Conservation (phyloP, 2,888 invertebrate genomes). For the Pristionchus maxplancki region DNA sequence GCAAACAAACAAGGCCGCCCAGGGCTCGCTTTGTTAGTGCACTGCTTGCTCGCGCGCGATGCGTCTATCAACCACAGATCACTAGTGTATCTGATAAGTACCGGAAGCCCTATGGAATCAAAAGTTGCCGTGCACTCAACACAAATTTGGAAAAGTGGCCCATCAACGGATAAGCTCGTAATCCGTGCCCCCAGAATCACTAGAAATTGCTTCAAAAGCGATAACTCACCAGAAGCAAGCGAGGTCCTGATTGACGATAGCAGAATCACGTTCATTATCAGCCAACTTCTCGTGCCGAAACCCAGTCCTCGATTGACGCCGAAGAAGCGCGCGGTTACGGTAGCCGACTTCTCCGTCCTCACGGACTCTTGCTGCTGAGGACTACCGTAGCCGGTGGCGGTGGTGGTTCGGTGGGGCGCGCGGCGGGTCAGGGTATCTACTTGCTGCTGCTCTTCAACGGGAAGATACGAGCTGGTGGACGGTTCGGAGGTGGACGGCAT, state of each 20-base stretch:
- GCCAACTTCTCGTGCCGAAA: not conserved
- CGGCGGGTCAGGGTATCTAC: not conserved
- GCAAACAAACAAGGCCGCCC: not conserved
- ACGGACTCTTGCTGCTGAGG: not conserved
- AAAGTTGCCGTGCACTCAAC: no score
- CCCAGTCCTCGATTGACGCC: not conserved
- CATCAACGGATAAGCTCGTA: no score
- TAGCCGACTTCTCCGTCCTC: not conserved
- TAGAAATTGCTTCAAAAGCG: not conserved
- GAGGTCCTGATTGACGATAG: slow-evolving; percentile 43
- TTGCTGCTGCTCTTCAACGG: not conserved
- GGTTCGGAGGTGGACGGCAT: slow-evolving; percentile 32
- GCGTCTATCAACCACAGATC: not conserved
- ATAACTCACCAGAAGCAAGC: slow-evolving; percentile 39
- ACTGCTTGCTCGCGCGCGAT: not conserved
- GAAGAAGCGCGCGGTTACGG: slow-evolving; percentile 13
- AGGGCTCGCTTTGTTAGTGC: not conserved
- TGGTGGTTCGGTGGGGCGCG: not conserved
- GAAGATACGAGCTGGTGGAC: not conserved
- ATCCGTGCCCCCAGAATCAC: no score
- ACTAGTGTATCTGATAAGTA: not conserved
- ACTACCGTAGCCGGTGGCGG: not conserved
- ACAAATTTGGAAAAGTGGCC: not conserved
- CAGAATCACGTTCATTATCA: slow-evolving; percentile 47
- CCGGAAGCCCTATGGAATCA: not conserved